A percentile compares a stretch with the other conserved stretches of the same genome.
These are phyloP conservation scores for Pachycephala philippinensis DNA, from an alignment of 2,113 vertebrate species.

Conservation along the genomic window DNA sequence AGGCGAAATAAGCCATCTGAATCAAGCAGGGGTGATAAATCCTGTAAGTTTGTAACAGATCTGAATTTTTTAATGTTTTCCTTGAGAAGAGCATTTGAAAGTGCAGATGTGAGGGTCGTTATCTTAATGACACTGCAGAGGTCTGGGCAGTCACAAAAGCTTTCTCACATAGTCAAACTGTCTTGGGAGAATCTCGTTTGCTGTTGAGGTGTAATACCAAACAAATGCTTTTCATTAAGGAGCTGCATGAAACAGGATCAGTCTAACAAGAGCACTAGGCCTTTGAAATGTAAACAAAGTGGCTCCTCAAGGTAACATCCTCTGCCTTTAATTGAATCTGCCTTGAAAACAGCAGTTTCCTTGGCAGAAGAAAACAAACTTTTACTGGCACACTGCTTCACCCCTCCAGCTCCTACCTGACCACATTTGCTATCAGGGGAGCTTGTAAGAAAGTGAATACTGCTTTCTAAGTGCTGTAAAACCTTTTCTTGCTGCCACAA, in stretches of 20 bases:
- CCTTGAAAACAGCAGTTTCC: background rate
- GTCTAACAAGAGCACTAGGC: background rate
- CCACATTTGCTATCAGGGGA: background rate
- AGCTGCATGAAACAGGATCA: background rate
- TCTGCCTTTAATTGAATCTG: background rate
- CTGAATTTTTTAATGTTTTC: background rate
- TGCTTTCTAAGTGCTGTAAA: background rate
- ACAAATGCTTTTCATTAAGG: constrained; percentile 57
- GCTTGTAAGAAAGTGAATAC: background rate
- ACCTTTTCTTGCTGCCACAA: background rate
- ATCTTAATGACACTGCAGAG: background rate
- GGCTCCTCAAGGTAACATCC: constrained; percentile 13
- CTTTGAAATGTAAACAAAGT: constrained; percentile 51
- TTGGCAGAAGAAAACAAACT: background rate
- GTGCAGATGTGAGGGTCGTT: background rate
- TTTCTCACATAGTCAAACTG: background rate
- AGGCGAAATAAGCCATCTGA: background rate
- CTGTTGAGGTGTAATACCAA: constrained; percentile 16
- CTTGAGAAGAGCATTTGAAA: background rate
- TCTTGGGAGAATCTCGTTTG: constrained; percentile 27
- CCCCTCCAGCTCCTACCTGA: background rate
- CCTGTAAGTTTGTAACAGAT: background rate
- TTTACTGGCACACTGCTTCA: background rate
- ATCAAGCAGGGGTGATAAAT: background rate
- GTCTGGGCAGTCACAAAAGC: background rate